Evolutionary conservation across 1,140 invertebrate genomes (phyloP).

Genomic region (Zaprionus gabonicus): DNA sequence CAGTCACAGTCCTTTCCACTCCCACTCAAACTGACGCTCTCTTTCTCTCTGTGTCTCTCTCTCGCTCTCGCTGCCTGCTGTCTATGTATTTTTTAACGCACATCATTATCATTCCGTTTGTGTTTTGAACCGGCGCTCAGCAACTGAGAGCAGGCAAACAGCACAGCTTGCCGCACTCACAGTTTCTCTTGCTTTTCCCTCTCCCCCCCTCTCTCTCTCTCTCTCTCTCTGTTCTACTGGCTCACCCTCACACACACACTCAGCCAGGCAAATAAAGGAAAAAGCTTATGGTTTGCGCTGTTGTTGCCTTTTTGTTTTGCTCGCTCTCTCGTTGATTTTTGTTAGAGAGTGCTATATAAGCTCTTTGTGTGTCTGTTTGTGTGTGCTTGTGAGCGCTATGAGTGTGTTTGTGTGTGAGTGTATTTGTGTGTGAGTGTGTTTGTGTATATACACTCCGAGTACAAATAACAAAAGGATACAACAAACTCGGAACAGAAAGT

Average conservation of each 20-base stretch:
- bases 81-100: slow-evolving; percentile 72
- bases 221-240: background rate
- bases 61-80: slow-evolving; percentile 19
- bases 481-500: slow-evolving; percentile 75
- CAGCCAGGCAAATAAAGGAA: slow-evolving; percentile 29
- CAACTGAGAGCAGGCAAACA: slow-evolving; percentile 46
- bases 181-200: slow-evolving; percentile 14
- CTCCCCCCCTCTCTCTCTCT: slow-evolving; percentile 7
- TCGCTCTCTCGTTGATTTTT: slow-evolving; percentile 41
- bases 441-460: slow-evolving; percentile 30
- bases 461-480: slow-evolving; percentile 76
- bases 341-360: slow-evolving; percentile 31
- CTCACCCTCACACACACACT: too few relatives aligned
- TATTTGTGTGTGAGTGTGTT: slow-evolving; percentile 24
- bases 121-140: slow-evolving; percentile 78
- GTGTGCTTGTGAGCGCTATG: slow-evolving; percentile 4
- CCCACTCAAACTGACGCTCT: slow-evolving; percentile 1
- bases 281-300: slow-evolving; percentile 71
- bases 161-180: slow-evolving; percentile 14
- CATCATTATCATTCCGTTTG: slow-evolving; percentile 83
- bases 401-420: slow-evolving; percentile 9
- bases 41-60: too few relatives aligned
- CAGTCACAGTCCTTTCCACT: background rate
- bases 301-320: slow-evolving; percentile 39
- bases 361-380: background rate